Conservation (phyloP, 2,113 vertebrate species). For the Entosphenus tridentatus region DNA sequence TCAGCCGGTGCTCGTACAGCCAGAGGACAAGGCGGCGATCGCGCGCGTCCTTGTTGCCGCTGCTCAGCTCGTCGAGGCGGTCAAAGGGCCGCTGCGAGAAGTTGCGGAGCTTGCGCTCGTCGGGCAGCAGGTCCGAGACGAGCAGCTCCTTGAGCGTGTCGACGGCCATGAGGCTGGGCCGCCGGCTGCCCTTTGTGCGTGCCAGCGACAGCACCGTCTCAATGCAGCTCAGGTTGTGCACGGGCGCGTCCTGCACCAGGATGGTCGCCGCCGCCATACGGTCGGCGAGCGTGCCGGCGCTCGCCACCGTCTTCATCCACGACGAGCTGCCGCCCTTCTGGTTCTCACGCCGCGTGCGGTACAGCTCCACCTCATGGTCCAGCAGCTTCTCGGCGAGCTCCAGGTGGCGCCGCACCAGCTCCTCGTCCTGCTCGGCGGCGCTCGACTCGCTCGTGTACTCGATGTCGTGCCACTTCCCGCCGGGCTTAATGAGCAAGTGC, state of each 20-base stretch:
- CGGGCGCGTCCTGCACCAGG: conserved; percentile 2
- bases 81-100: neutral
- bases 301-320: neutral
- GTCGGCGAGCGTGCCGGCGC: neutral
- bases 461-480: neutral
- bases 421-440: neutral
- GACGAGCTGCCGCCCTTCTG: conserved; percentile 1
- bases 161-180: neutral
- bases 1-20: neutral
- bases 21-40: conserved; percentile 1
- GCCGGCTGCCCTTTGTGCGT: neutral
- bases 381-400: neutral
- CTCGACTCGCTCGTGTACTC: neutral
- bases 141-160: neutral
- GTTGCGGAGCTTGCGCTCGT: neutral
- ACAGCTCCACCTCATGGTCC: neutral
- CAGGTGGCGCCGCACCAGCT: neutral
- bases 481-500: neutral
- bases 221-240: neutral
- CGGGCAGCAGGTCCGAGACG: neutral
- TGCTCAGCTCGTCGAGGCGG: neutral
- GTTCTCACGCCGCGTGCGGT: neutral
- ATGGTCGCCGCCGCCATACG: conserved; percentile 6
- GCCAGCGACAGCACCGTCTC: neutral
- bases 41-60: conserved; percentile 5